These are phyloP conservation scores for Gari tellinella DNA, from an alignment of 2,888 invertebrate genomes.

Conservation along the genomic window DNA sequence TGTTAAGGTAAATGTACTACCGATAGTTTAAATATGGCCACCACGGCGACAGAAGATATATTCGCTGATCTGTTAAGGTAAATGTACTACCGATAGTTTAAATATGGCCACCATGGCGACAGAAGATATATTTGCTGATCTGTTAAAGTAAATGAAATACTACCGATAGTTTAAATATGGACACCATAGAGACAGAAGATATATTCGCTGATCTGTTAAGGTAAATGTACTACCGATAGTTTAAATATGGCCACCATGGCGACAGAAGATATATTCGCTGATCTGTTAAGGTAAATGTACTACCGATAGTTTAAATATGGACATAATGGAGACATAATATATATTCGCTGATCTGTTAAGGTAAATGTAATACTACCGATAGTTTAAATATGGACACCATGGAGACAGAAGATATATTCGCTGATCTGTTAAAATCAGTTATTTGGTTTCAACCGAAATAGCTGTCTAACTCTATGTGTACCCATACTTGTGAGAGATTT, in stretches of 20 bases:
- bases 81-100: no score
- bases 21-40: conserved; percentile 25
- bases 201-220: conserved; percentile 74
- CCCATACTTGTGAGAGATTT: no score
- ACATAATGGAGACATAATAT: no score
- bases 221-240: conserved; percentile 31
- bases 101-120: no score
- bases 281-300: no score
- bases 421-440: conserved; percentile 63
- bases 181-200: conserved; percentile 67
- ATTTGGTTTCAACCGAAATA: not conserved
- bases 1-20: conserved; percentile 61
- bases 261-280: conserved; percentile 68
- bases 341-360: no score
- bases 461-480: no score
- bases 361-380: not conserved
- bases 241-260: conserved; percentile 43
- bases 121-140: no score
- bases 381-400: conserved; percentile 41
- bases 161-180: conserved; percentile 5
- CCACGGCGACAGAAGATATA: conserved; percentile 63
- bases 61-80: conserved; percentile 68
- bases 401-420: conserved; percentile 72
- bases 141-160: no score
- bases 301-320: no score